Base-by-base conservation (phyloP, 2,797 vertebrate genomes). In the Cossypha dichroa region DNA sequence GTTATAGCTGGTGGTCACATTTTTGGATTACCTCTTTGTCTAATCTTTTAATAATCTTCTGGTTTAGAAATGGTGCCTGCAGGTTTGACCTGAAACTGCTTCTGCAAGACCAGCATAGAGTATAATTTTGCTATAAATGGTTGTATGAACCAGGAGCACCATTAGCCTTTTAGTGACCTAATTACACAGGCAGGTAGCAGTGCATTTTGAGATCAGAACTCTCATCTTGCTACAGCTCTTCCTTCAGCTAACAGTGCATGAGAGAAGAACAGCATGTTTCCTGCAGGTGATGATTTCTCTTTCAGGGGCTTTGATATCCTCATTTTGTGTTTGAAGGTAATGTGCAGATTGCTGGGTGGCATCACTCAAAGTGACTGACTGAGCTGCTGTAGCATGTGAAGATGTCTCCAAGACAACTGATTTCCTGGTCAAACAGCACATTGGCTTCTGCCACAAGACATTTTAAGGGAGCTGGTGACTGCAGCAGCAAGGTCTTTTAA, bases 401-500 rank as follows among this genome's bases (percentile, higher is more conserved):
- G 92, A 69, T 92, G 79, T 94, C 94, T 96, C 90, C 93, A 95
- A 86, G 92, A 96, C 92, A 93, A 85, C 91, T 87, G 36, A 89
- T 95, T 95, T 92, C 81, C 83, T 85, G 91, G 90, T 96, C 95
- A 96, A 92, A 80, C 54, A 94, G 80, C 88, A 85, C 54, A n/a
- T 49, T 28, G n/a, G 67, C 78, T 91, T 89, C 68, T 95, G 78
- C 88, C 88, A 83, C 43, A 29, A 80, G 80, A 72, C 46, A 15
- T 96, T 92, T 95, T 89, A 34, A 94, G 56, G 70, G 81, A 94
- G 52, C 36, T 94, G 85, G 77, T 82, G 90, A 94, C 79, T 93
- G 58, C 93, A 93, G 64, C 75, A 95, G 66, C 46, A 66, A 68
- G 72, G 67, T 90, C 79, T 85, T 87, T 91, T 77, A 92, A 45